Evolutionary conservation across 1,140 invertebrate species (phyloP).

Genomic region (Atopsyche davidsoni): DNA sequence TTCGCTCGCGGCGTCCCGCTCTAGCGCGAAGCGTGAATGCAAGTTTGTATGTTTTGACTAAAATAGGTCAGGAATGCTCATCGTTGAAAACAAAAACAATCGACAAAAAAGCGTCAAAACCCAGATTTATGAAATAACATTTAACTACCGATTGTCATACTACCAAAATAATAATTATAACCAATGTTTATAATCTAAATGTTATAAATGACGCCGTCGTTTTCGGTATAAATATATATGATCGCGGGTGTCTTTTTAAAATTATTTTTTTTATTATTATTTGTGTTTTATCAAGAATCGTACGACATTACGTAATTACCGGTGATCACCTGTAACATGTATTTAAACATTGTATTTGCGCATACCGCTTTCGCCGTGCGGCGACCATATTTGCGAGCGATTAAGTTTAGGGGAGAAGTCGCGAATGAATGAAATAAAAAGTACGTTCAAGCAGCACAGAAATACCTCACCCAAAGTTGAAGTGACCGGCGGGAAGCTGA

Average conservation of each 20-base stretch:
- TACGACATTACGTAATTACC: no score
- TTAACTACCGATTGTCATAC: no score
- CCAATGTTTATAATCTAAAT: no score
- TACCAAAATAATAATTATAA: no score
- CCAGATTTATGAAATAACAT: no score
- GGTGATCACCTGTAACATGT: no score
- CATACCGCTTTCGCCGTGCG: neutral
- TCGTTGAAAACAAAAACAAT: constrained; percentile 1
- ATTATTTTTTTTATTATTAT: no score
- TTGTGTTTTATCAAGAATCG: no score
- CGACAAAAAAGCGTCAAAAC: neutral
- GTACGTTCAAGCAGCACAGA: neutral
- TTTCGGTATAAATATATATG: no score
- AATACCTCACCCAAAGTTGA: constrained; percentile 15
- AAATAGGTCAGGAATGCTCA: constrained; percentile 23
- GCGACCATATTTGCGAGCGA: constrained; percentile 15
- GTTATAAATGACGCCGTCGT: no score
- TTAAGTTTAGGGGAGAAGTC: constrained; percentile 1
- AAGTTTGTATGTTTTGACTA: constrained; percentile 8
- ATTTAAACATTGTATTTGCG: no score
- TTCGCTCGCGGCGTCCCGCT: neutral
- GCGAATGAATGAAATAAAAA: constrained; percentile 1
- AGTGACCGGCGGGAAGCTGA: constrained; percentile 8
- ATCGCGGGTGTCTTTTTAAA: no score
- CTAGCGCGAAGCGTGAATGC: constrained; percentile 1